Evolutionary conservation across 2,113 vertebrate genomes (phyloP).

Genomic region (Dicerorhinus sumatrensis): DNA sequence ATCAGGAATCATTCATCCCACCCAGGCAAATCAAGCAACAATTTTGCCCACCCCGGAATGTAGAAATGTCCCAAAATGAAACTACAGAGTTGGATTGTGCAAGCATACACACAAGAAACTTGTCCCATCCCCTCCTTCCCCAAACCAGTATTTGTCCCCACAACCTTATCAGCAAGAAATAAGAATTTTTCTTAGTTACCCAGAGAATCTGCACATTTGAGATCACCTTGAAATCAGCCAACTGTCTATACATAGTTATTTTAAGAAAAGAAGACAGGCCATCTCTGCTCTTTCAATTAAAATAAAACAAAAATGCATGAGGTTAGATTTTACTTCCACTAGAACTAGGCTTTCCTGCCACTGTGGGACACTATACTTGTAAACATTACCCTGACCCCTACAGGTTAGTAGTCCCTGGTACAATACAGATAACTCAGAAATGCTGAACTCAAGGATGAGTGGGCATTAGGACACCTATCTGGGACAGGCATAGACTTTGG

Average conservation of each 20-base stretch:
- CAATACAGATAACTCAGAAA: not conserved
- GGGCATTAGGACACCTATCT: not conserved
- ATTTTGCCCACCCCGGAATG: not conserved
- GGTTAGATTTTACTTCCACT: not conserved
- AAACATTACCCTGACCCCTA: not conserved
- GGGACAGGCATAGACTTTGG: not conserved
- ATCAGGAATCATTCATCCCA: not conserved
- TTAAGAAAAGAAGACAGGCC: not conserved
- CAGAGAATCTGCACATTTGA: conserved; percentile 8
- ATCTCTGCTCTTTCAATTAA: not conserved
- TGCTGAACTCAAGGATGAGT: not conserved
- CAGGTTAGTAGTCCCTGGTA: not conserved
- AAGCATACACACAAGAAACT: not conserved
- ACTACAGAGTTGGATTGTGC: not conserved
- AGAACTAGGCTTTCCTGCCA: not conserved
- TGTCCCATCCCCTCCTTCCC: not conserved
- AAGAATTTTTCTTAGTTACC: conserved; percentile 20
- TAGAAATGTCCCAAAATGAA: not conserved
- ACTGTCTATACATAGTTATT: not conserved
- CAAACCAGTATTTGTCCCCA: not conserved
- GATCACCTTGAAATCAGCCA: not conserved
- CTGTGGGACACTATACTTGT: not conserved
- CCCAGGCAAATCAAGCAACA: not conserved
- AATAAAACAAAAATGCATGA: not conserved
- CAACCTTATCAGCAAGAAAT: not conserved